These are phyloP conservation scores for Drosophila mauritiana DNA, from an alignment of 1,140 invertebrate genomes.

Conservation along the genomic window DNA sequence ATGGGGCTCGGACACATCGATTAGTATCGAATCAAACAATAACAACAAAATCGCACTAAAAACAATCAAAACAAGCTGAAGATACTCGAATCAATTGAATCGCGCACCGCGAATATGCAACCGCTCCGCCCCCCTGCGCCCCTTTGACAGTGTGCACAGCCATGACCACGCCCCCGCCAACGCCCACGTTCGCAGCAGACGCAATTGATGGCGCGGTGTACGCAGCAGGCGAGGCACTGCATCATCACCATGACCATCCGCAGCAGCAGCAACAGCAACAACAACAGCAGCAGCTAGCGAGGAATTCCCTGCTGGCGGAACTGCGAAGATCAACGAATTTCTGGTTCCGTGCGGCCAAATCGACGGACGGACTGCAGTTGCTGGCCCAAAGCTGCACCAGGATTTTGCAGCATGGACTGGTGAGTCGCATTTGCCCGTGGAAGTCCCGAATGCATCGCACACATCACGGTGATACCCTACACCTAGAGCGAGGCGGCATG, in stretches of 20 bases:
- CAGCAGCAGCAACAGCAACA: constrained; percentile 38
- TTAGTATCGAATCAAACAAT: background rate
- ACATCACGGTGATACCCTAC: background rate
- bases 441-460: background rate
- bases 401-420: constrained; percentile 62
- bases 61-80: constrained; percentile 22
- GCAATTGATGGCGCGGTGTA: background rate
- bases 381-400: constrained; percentile 50
- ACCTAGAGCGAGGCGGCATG: background rate
- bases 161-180: constrained; percentile 16
- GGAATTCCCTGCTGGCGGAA: constrained; percentile 39
- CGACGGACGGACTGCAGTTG: constrained; percentile 41
- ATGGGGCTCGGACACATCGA: too few relatives aligned
- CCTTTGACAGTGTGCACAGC: constrained; percentile 14
- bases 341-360: constrained; percentile 55
- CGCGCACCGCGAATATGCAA: constrained; percentile 9
- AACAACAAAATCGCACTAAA: background rate
- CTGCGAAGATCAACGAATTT: constrained; percentile 42
- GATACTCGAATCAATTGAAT: background rate
- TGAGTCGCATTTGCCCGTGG: background rate
- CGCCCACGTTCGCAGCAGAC: background rate
- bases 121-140: constrained; percentile 4
- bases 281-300: constrained; percentile 45
- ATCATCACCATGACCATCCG: constrained; percentile 3
- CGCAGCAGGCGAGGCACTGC: constrained; percentile 2